Evolutionary conservation across 2,113 vertebrate genomes (phyloP).

Genomic region (Ameiurus melas): DNA sequence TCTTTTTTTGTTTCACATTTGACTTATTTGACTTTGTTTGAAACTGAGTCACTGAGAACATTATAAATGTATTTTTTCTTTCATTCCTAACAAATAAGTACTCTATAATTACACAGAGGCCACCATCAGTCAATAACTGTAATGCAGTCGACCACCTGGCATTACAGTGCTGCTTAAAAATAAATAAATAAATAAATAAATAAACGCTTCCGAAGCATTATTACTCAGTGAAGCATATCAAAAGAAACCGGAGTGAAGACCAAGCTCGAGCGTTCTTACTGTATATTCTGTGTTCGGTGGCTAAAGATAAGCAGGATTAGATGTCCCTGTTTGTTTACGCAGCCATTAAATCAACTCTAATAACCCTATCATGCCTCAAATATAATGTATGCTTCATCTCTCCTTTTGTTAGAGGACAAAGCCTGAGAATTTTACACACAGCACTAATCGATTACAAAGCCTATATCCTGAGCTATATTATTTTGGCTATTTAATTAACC

Average conservation of each 20-base stretch:
- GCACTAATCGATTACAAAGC: slow-evolving; percentile 52
- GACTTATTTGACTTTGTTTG: background rate
- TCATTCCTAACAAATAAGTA: background rate
- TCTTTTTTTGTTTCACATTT: background rate
- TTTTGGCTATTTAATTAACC: slow-evolving; percentile 49
- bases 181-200: background rate
- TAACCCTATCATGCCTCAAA: background rate
- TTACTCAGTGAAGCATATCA: background rate
- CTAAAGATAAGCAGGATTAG: slow-evolving; percentile 23
- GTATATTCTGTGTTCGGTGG: background rate
- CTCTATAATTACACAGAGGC: background rate
- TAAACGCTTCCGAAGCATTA: background rate
- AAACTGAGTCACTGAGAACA: background rate
- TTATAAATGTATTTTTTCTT: background rate
- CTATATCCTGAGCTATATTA: slow-evolving; percentile 46
- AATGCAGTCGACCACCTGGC: background rate
- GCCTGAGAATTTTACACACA: slow-evolving; percentile 22
- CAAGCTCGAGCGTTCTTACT: background rate
- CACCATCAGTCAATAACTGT: background rate
- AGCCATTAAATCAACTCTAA: slow-evolving; percentile 3
- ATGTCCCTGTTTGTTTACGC: slow-evolving; percentile 13
- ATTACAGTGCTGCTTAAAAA: background rate
- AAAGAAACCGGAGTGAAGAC: background rate
- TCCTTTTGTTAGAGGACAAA: slow-evolving; percentile 19
- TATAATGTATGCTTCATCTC: background rate